Evolutionary conservation across 2,113 vertebrate genomes (phyloP), one percentile per base, ranked within the genome.

Genomic region (Dasyornis broadbenti): DNA sequence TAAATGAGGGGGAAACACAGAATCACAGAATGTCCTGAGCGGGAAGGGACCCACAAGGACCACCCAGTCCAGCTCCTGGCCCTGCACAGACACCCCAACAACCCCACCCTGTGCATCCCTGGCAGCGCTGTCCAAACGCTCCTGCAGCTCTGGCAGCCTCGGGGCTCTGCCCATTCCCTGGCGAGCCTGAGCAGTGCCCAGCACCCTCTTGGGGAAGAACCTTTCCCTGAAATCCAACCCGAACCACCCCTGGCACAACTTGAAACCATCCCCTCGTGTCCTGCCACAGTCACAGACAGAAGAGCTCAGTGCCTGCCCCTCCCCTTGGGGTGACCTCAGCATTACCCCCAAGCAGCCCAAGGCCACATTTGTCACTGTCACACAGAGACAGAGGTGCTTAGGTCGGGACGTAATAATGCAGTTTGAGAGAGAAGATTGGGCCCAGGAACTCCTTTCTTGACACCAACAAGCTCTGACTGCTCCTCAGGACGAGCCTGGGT

Each of bases 91-190:
- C 26, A 7, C 31, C 26, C 12, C 59, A 65, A 20, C 2, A 49
- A 31, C 10, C 65, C n/a, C 49, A 65, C 5, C 59, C 35, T 35
- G 61, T 0, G 17, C 40, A 56, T 5, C 15, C 30, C 44, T 85
- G 30, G 3, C 3, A 11, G 85, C 0, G 0, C 0, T 15, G 7
- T 57, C 52, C 68, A 42, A 42, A 15, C 0, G 0, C 11, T 56
- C 27, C 68, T 23, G 26, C 66, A 42, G 59, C 42, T 80, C 76
- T 50, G 75, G 24, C 49, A 71, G 57, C 35, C 17, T 42, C 0
- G 1, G 26, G 42, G 0, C 1, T 0, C 15, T 50, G 35, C 9
- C 47, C 73, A 53, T 44, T 52, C 64, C 64, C 15, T 69, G 64
- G 39, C 45, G 39, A 77, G 39, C 37, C 37, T 44, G 35, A 5